Base-by-base conservation (phyloP, 2,888 invertebrate species). In the Acronicta alni region DNA sequence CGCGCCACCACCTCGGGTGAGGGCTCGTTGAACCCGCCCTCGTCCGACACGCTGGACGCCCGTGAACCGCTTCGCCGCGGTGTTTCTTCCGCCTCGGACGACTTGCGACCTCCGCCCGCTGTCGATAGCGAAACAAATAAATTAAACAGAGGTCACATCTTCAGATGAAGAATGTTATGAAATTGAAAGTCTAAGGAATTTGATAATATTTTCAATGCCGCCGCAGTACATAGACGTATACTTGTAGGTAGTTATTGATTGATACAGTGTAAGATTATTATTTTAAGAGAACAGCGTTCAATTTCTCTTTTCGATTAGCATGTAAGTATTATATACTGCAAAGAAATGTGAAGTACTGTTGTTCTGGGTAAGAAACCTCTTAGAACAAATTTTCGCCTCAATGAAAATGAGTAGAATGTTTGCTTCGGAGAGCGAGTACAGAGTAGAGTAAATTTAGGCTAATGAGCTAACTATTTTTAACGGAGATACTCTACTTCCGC, bases 1-100 rank as follows among this genome's bases (percentile, higher is more conserved):
- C 95, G 93, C 64, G 96, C 96, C 87, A 96, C 96, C 78, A 96
- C 95, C 87, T 96, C 96, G 15, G 96, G 96, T 64, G 95, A 96
- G 20, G 96, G 96, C 88, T 96, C 96, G 88, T 96, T 96, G 90
- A 96, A 96, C 48, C 96, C 96, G 52, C 96, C 96, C 83, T 96
- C 96, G 86, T 96, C 96, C 18, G 95, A 95, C 62, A 90, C 92
- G 72, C 95, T 95, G 77, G 97, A 97, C 48, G 97, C 95, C 62
- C 97, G 95, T 67, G 97, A 97, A 14, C 96, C 79, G 95, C 96
- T 69, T 94, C 95, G 79, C 93, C 96, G 76, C 82, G 95, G 94
- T 65, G 94, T 95, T 77, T 95, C 86, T 89, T 95, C 92, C 93
- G 95, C 79, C 89, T 94, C 89, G 84, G 94, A 89, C 45, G 90